Evolutionary conservation across 2,888 invertebrate species (phyloP), one percentile per base, ranked within the genome.

Genomic region (Alcis repandata): DNA sequence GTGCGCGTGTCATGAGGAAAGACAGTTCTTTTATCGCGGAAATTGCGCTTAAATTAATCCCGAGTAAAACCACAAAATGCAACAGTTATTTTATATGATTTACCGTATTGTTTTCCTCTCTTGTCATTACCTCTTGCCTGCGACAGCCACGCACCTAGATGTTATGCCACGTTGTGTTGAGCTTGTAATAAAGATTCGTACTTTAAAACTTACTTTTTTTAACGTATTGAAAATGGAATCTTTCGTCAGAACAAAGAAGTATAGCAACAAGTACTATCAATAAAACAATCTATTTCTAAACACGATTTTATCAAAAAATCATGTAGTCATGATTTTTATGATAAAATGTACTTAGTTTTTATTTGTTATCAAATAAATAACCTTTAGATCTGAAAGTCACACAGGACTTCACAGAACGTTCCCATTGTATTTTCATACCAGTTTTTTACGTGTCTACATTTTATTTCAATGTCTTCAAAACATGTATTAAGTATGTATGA

Each of bases 391-490:
- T 51, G 38, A 51, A 51, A 36, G 51, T 51, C 51, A 20, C 36
- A 51, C 3, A 36, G 36, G 19, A 20, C 51, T 13, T n/a, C n/a
- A 2, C 33, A 19, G 20, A 51, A 20, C 19, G 20, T 51, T 51
- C 20, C 36, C 8, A 51, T 36, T 38, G 17, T 22, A 22, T 58
- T 36, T 46, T 15, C 9, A 27, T 48, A n/a, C n/a, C 27, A 2
- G 15, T 13, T 36, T 1, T 36, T 51, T 51, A 36, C 51, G 2
- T 11, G 11, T 36, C 11, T 36, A 36, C 36, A 8, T 3, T 20
- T 48, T 36, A 59, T 36, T 48, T 63, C 53, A 63, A 54, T 63
- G 63, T 59, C 63, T 63, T 46, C 58, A 48, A 59, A 33, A 38
- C n/a, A 19, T 43, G 7, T 59, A n/a, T 19, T n/a, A 17, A 17